Conservation (phyloP, 1,140 invertebrate species). For the Drosophila azteca region DNA sequence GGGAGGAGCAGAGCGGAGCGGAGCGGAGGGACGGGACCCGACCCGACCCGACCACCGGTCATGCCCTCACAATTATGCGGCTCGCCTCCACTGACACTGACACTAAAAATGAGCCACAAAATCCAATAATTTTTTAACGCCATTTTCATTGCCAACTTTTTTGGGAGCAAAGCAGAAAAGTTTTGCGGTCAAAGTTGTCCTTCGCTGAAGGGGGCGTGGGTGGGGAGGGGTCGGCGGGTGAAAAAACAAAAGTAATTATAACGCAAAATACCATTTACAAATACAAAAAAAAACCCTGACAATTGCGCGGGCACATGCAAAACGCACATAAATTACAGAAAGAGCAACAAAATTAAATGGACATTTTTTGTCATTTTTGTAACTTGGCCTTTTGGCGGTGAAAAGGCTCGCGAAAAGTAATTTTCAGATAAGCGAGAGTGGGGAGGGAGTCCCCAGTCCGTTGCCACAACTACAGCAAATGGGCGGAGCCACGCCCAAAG, state of each 20-base stretch:
- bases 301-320: constrained; percentile 78
- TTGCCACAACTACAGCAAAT: constrained; percentile 15
- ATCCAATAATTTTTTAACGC: constrained; percentile 47
- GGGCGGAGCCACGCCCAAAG: constrained; percentile 20
- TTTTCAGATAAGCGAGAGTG: constrained; percentile 62
- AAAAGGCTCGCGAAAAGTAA: constrained; percentile 59
- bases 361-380: constrained; percentile 48
- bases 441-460: no score
- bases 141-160: constrained; percentile 44
- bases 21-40: no score
- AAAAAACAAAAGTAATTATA: constrained; percentile 67
- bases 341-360: constrained; percentile 17
- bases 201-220: no score
- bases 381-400: constrained; percentile 65
- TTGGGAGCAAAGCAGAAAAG: constrained; percentile 31
- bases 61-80: constrained; percentile 50
- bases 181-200: constrained; percentile 41
- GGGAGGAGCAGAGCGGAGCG: no score
- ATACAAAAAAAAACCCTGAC: constrained; percentile 66
- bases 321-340: constrained; percentile 74
- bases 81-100: constrained; percentile 17
- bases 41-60: neutral
- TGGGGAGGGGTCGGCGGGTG: neutral
- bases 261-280: constrained; percentile 53
- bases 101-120: constrained; percentile 45